Evolutionary conservation across 2,797 vertebrate species (phyloP).

Genomic region (Muscicapa comitata): DNA sequence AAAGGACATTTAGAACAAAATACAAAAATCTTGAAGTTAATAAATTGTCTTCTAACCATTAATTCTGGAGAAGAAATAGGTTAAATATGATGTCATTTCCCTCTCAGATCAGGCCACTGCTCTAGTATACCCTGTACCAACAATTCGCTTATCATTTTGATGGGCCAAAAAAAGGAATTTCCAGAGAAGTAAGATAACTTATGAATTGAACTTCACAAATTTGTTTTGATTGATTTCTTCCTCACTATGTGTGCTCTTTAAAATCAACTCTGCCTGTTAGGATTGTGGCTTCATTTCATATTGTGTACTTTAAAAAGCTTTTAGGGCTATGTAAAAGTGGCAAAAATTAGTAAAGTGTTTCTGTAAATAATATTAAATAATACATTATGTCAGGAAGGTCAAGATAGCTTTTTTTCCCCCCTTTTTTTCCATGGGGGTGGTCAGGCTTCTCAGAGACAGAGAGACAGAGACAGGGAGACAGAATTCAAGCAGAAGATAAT

Average conservation of each 20-base stretch:
- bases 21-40: background rate
- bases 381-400: background rate
- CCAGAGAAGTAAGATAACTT: background rate
- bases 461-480: background rate
- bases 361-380: background rate
- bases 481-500: background rate
- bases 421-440: background rate
- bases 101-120: background rate
- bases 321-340: background rate
- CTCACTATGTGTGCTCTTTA: background rate
- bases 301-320: background rate
- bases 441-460: background rate
- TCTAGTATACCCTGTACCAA: background rate
- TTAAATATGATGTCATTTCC: background rate
- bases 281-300: background rate
- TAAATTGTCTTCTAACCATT: background rate
- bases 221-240: background rate
- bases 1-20: background rate
- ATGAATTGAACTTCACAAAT: background rate
- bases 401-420: fast-evolving
- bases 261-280: background rate
- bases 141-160: background rate
- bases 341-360: background rate
- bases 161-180: background rate
- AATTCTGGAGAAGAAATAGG: background rate